These are phyloP conservation scores for Cephus sareptanus DNA, from an alignment of 2,888 invertebrate genomes.

Conservation along the genomic window DNA sequence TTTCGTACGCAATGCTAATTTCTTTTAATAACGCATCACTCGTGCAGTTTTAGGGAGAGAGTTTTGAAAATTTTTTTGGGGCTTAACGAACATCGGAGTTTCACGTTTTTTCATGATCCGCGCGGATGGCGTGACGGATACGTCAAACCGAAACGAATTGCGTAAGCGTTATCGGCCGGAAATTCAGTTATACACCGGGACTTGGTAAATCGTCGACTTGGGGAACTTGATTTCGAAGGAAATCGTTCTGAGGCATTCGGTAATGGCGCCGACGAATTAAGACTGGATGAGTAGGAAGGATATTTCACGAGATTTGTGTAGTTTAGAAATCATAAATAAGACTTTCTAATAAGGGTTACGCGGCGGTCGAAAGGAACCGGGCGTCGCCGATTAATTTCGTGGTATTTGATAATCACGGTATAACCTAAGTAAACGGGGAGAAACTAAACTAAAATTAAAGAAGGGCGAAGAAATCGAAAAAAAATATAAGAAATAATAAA, in stretches of 20 bases:
- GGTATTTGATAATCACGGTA: background rate
- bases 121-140: constrained; percentile 1
- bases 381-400: background rate
- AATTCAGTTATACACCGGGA: constrained; percentile 15
- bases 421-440: background rate
- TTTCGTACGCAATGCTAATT: too few species aligned
- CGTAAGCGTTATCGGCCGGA: constrained; percentile 16
- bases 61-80: background rate
- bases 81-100: background rate
- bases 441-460: background rate
- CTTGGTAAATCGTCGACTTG: constrained; percentile 5
- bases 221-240: constrained; percentile 12
- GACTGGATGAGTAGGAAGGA: background rate
- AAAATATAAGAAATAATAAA: background rate
- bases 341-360: background rate
- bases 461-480: background rate
- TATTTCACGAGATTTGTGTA: background rate
- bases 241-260: constrained; percentile 10
- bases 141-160: constrained; percentile 22
- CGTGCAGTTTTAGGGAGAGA: background rate
- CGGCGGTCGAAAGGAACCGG: background rate
- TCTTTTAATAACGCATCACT: background rate
- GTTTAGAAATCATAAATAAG: background rate
- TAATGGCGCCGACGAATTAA: constrained; percentile 2
- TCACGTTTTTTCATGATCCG: background rate